Conservation (phyloP, 2,888 invertebrate genomes). For the Caenorhabditis wallacei region DNA sequence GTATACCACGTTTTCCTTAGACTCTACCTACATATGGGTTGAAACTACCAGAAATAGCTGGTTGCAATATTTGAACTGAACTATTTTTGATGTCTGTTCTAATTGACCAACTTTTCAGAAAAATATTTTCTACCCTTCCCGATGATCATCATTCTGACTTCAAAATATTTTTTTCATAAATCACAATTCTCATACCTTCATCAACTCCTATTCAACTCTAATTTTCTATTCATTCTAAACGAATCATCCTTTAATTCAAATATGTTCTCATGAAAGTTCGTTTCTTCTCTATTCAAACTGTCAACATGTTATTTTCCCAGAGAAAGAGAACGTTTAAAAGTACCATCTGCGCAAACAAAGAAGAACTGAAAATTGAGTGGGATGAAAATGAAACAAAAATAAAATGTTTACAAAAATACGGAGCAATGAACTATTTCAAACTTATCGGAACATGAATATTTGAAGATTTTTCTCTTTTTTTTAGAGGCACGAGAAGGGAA, state of each 20-base stretch:
- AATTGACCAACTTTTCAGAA: too few species aligned
- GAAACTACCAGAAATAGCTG: too few species aligned
- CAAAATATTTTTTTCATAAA: neutral
- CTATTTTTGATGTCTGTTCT: too few species aligned
- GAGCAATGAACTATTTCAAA: slow-evolving; percentile 7
- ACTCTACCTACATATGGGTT: too few species aligned
- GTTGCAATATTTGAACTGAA: too few species aligned
- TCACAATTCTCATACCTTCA: neutral
- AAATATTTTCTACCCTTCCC: too few species aligned
- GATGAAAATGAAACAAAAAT: slow-evolving; percentile 14
- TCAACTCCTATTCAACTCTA: neutral
- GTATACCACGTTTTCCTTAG: too few species aligned
- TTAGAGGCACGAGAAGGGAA: neutral
- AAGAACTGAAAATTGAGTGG: neutral
- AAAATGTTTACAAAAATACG: slow-evolving; percentile 26
- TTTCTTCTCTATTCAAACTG: neutral
- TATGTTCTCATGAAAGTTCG: neutral
- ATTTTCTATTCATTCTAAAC: neutral
- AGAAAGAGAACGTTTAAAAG: neutral
- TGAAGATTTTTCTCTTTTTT: neutral
- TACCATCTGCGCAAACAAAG: slow-evolving; percentile 16
- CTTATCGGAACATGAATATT: slow-evolving; percentile 30
- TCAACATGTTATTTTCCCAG: neutral
- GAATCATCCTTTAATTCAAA: neutral
- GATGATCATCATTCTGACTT: too few species aligned